Evolutionary conservation across 2,113 vertebrate species (phyloP), one percentile per base, ranked within the genome.

Genomic region (Paramisgurnus dabryanus): DNA sequence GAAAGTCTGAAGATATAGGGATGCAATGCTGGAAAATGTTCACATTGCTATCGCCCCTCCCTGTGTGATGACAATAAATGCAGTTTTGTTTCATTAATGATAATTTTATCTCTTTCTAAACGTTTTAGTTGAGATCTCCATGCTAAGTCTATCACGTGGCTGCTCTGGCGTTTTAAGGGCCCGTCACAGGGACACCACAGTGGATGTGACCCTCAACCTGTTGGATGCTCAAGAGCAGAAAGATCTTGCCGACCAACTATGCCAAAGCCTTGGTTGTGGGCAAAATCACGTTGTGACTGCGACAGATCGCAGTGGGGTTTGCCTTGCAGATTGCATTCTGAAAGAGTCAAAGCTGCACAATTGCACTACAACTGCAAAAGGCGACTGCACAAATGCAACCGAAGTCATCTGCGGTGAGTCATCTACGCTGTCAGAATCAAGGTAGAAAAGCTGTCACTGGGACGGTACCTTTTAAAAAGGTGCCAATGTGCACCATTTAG

Each of bases 331-430:
- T 41, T 88, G 86, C 67, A 69, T 77, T 39, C 81, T 67, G 18
- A 67, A 13, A 13, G 22, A 78, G 39, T 65, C 68, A 18, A 71
- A 49, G 3, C 65, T 85, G 76, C 40, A 80, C 74, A 81, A 85
- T 66, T 89, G 87, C 78, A 85, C 60, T 10, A 53, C 65, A 53
- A 47, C 13, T 12, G 13, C 55, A 57, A 6, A 41, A 17, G 40
- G 10, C 0, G n/a, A 65, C 50, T 86, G 85, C 53, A 60, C 18
- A 18, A 53, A 69, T 22, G 43, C 60, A 47, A 76, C 57, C 4
- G 9, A 83, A 45, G 57, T 88, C 4, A 17, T 61, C 17, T 89
- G 87, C 60, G 67, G 87, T 87, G 66, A 87, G 82, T 81, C n/a
- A 64, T 79, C 15, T 7, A 34, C 1, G 27, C 27, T 34, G 27